Evolutionary conservation across 2,888 invertebrate genomes (phyloP), one percentile per base, ranked within the genome.

Genomic region (Sarcophaga rosellei): DNA sequence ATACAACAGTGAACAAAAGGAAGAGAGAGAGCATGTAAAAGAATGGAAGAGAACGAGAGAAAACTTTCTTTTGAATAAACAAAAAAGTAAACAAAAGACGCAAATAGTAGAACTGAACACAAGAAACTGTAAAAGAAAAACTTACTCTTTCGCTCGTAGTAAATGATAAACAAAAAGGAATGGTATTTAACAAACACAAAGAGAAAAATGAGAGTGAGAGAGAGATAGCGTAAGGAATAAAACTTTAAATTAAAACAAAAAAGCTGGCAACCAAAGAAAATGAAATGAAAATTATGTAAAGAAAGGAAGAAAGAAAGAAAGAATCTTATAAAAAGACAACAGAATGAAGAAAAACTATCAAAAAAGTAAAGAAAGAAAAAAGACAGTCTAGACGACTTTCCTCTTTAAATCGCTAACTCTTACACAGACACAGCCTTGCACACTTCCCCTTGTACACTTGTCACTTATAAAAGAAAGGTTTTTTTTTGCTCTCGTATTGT

Each of bases 61-160:
- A 68, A 82, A 65, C 44, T 72, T 82, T 66, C 44, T 66, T 66
- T 57, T 57, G 57, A 57, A 76, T 72, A 53, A 53, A 77, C 53
- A 62, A 10, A 35, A 44, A 74, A 62, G 20, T 4, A 35, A 35
- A 35, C 35, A 35, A 35, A 53, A 63, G 65, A 68, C 47, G 47
- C 73, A 65, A 68, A 73, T 53, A 63, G n/a, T 62, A 76, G 47
- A 68, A 20, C 2, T n/a, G 45, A 65, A 17, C 45, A 70, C 57
- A 75, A 25, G 23, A 20, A 20, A 69, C 68, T 59, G 20, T 35
- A 45, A 35, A 45, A 57, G 62, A 72, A 21, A 65, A 80, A 69
- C 12, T 35, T 11, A 35, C 35, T 35, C 35, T 35, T 35, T 35
- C 35, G 8, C 8, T 35, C 35, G 35, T 35, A 35, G 35, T 35